phyloP scores from a whole-genome alignment of 2,888 invertebrate genomes.

The Polydesmus complanatus region DNA sequence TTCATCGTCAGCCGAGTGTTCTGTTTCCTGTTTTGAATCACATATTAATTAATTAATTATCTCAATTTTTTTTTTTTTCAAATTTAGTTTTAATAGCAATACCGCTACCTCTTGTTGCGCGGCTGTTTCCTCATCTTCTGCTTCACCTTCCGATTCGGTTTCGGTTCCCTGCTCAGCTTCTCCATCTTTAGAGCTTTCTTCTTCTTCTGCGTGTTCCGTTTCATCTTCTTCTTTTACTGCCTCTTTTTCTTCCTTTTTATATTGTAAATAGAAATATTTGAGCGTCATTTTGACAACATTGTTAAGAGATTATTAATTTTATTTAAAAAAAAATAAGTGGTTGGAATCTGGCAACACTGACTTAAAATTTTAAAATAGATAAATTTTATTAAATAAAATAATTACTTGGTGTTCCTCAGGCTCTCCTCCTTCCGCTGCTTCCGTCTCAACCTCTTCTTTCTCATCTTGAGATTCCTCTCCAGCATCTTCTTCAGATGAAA shows the following conservation, averaged over 20 bases:
- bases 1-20: not conserved
- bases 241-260: not conserved
- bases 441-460: not conserved
- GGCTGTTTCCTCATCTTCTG: slow-evolving; percentile 2
- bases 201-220: not conserved
- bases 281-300: slow-evolving; percentile 23
- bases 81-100: slow-evolving; percentile 16
- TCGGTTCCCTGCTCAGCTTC: not conserved
- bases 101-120: slow-evolving; percentile 14
- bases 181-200: slow-evolving; percentile 6
- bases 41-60: not conserved
- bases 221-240: not conserved
- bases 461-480: not conserved
- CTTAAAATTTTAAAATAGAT: no score
- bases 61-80: slow-evolving; percentile 10
- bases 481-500: not conserved
- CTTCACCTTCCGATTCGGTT: slow-evolving; percentile 9
- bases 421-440: not conserved
- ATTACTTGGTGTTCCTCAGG: no score
- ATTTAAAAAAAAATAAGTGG: no score
- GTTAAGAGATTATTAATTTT: not conserved
- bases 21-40: not conserved
- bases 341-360: no score
- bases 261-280: no score
- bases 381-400: no score